Base-by-base conservation (phyloP, 2,888 invertebrate genomes). In the Apodemia duryi region DNA sequence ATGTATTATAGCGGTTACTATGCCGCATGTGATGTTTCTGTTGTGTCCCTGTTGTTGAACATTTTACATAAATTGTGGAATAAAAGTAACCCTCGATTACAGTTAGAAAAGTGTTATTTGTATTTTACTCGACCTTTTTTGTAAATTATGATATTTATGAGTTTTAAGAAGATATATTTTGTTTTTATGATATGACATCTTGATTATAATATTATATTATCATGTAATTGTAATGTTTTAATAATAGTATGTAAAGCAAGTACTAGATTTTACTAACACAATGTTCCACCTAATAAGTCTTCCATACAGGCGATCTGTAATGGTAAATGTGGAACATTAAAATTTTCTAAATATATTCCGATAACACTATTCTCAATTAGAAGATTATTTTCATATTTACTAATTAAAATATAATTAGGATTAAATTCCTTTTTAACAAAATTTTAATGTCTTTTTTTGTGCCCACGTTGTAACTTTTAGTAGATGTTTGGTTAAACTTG, bases 281-380 rank as follows among this genome's bases (percentile, higher is more conserved):
- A 51, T 64, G 62, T 64, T 67, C 64, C 67, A 66, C 66, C 64
- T 62, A 65, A 35, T 62, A 63, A 64, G 68, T 68, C 64, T 65
- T 66, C 69, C 67, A 67, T 62, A 57, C 57, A 57, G 57, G 65
- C 57, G 62, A 64, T 66, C 65, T 51, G 64, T 49, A 64, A 63
- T 51, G 66, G 69, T 64, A 66, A 54, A 63, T 61, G 65, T 65
- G 60, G 65, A 68, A 67, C 63, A 66, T 35, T 61, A 61, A 35
- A 64, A 63, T 60, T 67, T 57, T 57, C 3, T 11, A 57, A 46
- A 46, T 46, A 13, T 13, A 46, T 13, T 13, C 13, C 3, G 46
- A 46, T 46, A 46, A 46, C 46, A 46, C 46, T 46, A 13, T 46
- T 46, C 46, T 46, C 13, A 46, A 46, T n/a, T 46, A n/a, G 5